Percentiles rank a stretch among this genome's conserved stretches.
These are phyloP conservation scores for Oncorhynchus clarkii DNA, from an alignment of 2,113 vertebrate species.

Conservation along the genomic window DNA sequence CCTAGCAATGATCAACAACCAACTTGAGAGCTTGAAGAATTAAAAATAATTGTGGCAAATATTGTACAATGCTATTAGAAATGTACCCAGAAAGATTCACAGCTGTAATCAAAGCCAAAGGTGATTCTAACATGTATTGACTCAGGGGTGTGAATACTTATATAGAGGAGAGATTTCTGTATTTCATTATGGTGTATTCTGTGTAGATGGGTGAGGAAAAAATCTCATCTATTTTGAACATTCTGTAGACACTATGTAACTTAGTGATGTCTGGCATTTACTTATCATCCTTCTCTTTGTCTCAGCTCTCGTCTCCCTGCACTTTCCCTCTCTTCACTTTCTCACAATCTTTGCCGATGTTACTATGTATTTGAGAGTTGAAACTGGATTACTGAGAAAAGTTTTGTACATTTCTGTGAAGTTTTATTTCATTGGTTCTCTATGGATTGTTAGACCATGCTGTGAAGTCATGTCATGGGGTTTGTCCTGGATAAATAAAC, in stretches of 20 bases:
- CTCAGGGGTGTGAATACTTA: too few relatives aligned
- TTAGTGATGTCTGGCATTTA: constrained; percentile 27
- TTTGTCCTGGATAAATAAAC: constrained; percentile 50
- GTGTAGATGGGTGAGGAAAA: too few relatives aligned
- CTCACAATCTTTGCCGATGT: constrained; percentile 14
- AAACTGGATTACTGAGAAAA: constrained; percentile 36
- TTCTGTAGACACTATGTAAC: background rate
- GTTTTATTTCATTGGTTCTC: constrained; percentile 55
- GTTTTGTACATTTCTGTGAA: constrained; percentile 24
- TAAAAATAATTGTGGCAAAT: too few relatives aligned
- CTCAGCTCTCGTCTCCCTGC: background rate
- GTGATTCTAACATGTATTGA: too few relatives aligned
- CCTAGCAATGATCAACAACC: too few relatives aligned
- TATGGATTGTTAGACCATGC: constrained; percentile 59
- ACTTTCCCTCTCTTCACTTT: background rate
- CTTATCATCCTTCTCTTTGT: background rate
- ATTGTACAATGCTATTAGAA: too few relatives aligned
- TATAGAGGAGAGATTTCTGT: too few relatives aligned
- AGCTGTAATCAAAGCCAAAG: too few relatives aligned
- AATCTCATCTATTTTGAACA: too few relatives aligned
- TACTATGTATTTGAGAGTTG: constrained; percentile 31
- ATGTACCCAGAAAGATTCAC: too few relatives aligned
- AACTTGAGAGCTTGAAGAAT: too few relatives aligned
- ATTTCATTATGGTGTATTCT: too few relatives aligned
- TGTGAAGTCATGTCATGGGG: constrained; percentile 39